These are phyloP conservation scores for Caretta caretta DNA, from an alignment of 2,113 vertebrate genomes.

Conservation along the genomic window DNA sequence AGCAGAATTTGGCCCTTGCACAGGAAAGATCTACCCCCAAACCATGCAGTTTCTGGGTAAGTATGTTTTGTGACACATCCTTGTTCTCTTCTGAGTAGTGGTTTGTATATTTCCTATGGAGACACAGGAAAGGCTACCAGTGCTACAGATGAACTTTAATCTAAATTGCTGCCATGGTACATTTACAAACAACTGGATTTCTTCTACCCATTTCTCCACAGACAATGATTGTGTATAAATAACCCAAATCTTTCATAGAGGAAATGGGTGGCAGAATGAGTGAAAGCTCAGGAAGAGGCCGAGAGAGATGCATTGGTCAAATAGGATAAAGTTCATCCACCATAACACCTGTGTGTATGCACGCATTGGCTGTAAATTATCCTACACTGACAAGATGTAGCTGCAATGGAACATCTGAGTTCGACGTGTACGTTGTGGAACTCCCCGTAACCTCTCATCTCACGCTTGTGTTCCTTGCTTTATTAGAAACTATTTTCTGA, in stretches of 20 bases:
- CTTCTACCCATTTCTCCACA: constrained; percentile 30
- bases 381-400: neutral
- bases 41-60: constrained; percentile 46
- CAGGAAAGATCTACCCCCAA: constrained; percentile 53
- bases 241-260: neutral
- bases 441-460: neutral
- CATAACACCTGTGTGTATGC: neutral
- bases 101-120: constrained; percentile 42
- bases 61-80: constrained; percentile 39
- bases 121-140: constrained; percentile 23
- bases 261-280: neutral
- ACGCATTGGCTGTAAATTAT: neutral
- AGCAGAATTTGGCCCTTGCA: constrained; percentile 30
- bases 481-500: neutral
- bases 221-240: constrained; percentile 3
- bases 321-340: constrained; percentile 1
- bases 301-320: neutral
- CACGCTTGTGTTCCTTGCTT: neutral
- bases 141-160: constrained; percentile 29
- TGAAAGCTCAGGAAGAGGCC: neutral
- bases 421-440: neutral
- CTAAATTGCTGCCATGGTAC: constrained; percentile 20
- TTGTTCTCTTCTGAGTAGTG: constrained; percentile 42
- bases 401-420: neutral
- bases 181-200: constrained; percentile 55